Base-by-base conservation (phyloP, 2,888 invertebrate species). In the Drosophila subsilvestris region DNA sequence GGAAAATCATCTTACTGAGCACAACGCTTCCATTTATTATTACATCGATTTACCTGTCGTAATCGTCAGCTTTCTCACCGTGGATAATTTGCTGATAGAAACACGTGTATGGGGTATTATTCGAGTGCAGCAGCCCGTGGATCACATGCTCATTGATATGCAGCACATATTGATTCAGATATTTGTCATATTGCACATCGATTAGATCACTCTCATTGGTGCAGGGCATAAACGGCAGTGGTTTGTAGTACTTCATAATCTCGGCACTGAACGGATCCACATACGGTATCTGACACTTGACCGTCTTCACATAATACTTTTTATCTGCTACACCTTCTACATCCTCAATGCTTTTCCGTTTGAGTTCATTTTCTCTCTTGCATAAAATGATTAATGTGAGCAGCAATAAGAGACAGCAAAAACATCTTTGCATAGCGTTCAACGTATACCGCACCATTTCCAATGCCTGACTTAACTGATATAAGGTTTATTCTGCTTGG, bases 231-330 rank as follows among this genome's bases (percentile, higher is more conserved):
- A 76, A 79, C 0, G 14, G 22, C 6, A 45, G 51, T 0, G 79
- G 82, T 1, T 66, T 49, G 9, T 74, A 85, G 0, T 75, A 56
- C 37, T 74, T 14, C 48, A 91, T 91, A 1, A 93, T 92, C 61
- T 93, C 93, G 2, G 78, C 47, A 56, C 94, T 93, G 74, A 94
- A 94, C 7, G 94, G 93, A 79, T 94, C 93, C 69, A 94, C 80
- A 63, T 94, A 93, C 6, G 94, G 93, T 86, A 95, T 95, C 77
- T 92, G 93, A 81, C 95, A 95, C 81, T 93, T 93, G 20, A 93
- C 90, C 76, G 93, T 94, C 91, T 93, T 84, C 18, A 91, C 90
- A 55, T 71, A 82, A 25, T 59, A 80, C 3, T 55, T 53, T n/a
- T 61, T 27, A 1, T n/a, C 18, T 7, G 0, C 27, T 0, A 5